Evolutionary conservation across 1,140 invertebrate genomes (phyloP).

Genomic region (Piezodorus guildinii): DNA sequence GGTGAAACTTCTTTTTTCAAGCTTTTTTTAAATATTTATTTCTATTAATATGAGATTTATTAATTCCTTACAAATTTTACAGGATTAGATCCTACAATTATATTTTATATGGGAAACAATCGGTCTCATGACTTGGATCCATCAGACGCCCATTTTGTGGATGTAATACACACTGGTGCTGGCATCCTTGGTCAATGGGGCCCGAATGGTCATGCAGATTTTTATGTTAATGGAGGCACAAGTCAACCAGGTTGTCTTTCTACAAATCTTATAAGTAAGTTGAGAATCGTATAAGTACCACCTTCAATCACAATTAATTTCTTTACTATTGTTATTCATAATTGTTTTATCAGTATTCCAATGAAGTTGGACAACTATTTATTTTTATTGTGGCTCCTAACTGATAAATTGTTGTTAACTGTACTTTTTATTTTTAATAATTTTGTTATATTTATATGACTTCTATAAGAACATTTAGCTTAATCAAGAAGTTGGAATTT

Average conservation of each 20-base stretch:
- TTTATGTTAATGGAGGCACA: constrained; percentile 80
- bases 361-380: too few relatives aligned
- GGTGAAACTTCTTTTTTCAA: not conserved
- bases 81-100: constrained; percentile 71
- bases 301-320: too few relatives aligned
- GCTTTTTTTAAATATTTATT: not conserved
- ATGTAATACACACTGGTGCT: constrained; percentile 78
- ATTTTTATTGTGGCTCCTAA: too few relatives aligned
- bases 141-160: constrained; percentile 74
- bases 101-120: constrained; percentile 64
- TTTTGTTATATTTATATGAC: too few relatives aligned
- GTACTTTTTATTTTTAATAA: too few relatives aligned
- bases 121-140: constrained; percentile 69
- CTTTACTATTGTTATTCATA: too few relatives aligned
- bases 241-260: constrained; percentile 75
- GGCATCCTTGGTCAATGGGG: constrained; percentile 75
- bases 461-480: too few relatives aligned
- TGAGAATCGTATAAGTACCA: too few relatives aligned
- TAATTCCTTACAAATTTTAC: not conserved
- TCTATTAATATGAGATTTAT: not conserved
- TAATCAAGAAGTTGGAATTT: too few relatives aligned
- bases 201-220: constrained; percentile 76
- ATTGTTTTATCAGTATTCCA: too few relatives aligned
- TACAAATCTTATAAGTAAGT: constrained; percentile 65
- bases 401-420: too few relatives aligned